phyloP scores from a whole-genome alignment of 2,888 invertebrate species.

The Scelioninae gen. 1 region DNA sequence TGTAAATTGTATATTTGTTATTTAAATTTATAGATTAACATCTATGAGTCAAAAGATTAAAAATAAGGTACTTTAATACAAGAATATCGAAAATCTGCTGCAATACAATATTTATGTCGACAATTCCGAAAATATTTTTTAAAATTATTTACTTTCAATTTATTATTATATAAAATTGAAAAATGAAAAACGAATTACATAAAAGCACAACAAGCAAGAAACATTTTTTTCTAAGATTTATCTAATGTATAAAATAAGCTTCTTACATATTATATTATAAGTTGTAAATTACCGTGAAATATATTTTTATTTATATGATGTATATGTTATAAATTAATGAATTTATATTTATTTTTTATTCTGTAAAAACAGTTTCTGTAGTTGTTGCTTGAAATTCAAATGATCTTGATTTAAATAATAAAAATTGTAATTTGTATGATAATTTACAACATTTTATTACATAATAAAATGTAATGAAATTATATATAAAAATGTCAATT shows the following conservation, averaged over 20 bases:
- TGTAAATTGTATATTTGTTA: conserved; percentile 20
- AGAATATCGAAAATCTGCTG: background rate
- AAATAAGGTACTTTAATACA: background rate
- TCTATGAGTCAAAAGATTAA: no score
- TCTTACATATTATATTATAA: no score
- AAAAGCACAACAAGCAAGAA: no score
- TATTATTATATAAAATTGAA: no score
- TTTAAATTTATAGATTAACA: conserved; percentile 16
- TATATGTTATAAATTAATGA: background rate
- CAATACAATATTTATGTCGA: no score
- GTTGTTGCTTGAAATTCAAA: background rate
- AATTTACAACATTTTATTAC: background rate
- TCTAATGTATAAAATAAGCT: no score
- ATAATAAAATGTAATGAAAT: background rate
- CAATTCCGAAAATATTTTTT: no score
- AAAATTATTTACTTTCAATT: no score
- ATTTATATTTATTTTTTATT: background rate
- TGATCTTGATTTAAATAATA: background rate
- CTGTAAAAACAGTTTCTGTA: background rate
- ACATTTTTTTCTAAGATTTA: no score
- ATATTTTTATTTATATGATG: background rate
- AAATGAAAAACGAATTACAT: no score
- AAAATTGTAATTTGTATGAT: background rate
- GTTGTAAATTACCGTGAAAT: background rate
- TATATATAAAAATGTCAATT: background rate